Evolutionary conservation across 1,140 invertebrate genomes (phyloP).

Genomic region (Brachionus rotundiformis): DNA sequence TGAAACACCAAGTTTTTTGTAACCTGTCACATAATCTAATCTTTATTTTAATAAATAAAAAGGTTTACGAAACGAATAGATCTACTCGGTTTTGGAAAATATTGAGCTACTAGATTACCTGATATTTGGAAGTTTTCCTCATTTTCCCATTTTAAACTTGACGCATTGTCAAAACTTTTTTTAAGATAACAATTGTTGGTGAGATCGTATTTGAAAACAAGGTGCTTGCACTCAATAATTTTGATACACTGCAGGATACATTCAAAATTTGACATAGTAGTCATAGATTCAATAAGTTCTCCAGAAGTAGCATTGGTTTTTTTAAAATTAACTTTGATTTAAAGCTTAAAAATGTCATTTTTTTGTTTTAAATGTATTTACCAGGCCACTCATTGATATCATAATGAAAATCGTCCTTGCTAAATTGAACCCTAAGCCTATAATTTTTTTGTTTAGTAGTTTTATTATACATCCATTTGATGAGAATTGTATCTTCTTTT

Average conservation of each 20-base stretch:
- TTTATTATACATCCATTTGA: constrained; percentile 24
- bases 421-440: constrained; percentile 26
- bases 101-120: neutral
- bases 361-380: neutral
- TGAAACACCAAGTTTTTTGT: too few species aligned
- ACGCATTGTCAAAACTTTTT: neutral
- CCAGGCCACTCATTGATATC: constrained; percentile 35
- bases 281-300: neutral
- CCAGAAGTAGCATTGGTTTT: neutral
- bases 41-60: too few species aligned
- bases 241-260: constrained; percentile 27
- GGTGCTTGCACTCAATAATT: neutral
- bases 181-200: constrained; percentile 1
- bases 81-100: too few species aligned
- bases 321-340: constrained; percentile 6
- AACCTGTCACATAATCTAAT: too few species aligned
- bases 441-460: neutral
- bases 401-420: constrained; percentile 38
- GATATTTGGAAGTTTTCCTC: constrained; percentile 3
- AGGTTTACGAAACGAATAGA: too few species aligned
- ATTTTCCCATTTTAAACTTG: neutral
- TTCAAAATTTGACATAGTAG: constrained; percentile 5
- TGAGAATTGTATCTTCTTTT: neutral
- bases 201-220: neutral
- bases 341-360: neutral